A percentile compares a stretch with the other conserved stretches of the same genome.
These are phyloP conservation scores for Mesembrinibis cayennensis DNA, from an alignment of 2,113 vertebrate species.

Conservation along the genomic window DNA sequence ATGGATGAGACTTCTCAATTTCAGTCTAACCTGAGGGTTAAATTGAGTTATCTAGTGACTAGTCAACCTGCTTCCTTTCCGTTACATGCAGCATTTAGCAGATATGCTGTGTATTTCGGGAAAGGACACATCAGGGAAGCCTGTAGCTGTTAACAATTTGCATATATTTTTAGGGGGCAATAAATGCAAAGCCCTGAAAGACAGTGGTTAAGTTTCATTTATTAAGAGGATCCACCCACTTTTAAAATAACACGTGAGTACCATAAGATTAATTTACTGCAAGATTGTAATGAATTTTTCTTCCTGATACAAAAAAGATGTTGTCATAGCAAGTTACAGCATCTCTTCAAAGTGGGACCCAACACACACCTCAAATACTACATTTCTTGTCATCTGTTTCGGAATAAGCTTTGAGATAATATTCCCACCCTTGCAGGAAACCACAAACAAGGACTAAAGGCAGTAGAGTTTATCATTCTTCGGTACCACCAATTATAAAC, in stretches of 20 bases:
- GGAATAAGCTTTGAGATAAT: background rate
- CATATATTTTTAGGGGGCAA: background rate
- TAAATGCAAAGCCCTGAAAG: background rate
- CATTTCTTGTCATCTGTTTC: background rate
- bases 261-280: background rate
- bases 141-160: slow-evolving; percentile 9
- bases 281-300: background rate
- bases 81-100: background rate
- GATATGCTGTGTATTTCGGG: background rate
- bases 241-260: background rate
- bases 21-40: background rate
- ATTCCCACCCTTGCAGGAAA: background rate
- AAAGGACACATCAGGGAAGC: background rate
- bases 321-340: background rate
- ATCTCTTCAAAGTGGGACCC: background rate
- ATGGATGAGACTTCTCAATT: background rate
- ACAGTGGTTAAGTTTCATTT: background rate
- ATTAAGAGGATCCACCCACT: background rate
- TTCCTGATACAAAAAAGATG: background rate
- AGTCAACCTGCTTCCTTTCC: background rate
- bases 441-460: background rate
- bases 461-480: background rate
- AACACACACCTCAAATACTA: background rate
- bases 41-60: background rate
- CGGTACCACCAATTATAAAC: background rate